phyloP scores from a whole-genome alignment of 2,888 invertebrate species.

The Petrolisthes cinctipes region DNA sequence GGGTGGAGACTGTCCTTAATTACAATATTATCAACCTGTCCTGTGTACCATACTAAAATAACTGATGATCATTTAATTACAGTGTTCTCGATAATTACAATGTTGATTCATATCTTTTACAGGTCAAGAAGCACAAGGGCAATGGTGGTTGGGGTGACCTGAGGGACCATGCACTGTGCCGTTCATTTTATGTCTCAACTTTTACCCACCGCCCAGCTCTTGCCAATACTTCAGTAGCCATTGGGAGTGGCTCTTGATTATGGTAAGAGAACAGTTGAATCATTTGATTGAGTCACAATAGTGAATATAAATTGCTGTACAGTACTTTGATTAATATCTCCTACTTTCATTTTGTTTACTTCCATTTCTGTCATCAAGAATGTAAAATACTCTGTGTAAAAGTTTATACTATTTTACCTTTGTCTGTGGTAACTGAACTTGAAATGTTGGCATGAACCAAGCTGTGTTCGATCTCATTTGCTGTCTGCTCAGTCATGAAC shows the following conservation, averaged over 20 bases:
- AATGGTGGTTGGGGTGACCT: constrained; percentile 98
- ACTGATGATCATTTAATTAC: background rate
- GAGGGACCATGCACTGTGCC: constrained; percentile 86
- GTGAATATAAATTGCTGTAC: background rate
- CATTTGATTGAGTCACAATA: background rate
- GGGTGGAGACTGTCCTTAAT: too few relatives aligned
- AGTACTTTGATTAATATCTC: too few relatives aligned
- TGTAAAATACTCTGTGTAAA: too few relatives aligned
- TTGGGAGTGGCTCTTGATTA: constrained; percentile 48
- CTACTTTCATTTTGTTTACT: too few relatives aligned
- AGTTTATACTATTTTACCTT: too few relatives aligned
- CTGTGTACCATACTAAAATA: too few relatives aligned
- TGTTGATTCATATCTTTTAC: background rate
- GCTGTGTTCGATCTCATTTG: too few relatives aligned
- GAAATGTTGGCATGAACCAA: too few relatives aligned
- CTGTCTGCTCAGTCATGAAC: too few relatives aligned
- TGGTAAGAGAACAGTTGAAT: constrained; percentile 3
- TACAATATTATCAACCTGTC: too few relatives aligned
- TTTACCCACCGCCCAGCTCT: background rate
- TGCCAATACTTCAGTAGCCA: background rate
- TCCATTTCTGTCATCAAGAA: too few relatives aligned
- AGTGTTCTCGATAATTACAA: background rate
- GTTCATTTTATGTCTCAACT: constrained; percentile 36
- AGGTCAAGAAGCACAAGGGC: constrained; percentile 80
- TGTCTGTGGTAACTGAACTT: too few relatives aligned